A percentile compares a stretch with the other conserved stretches of the same genome.
phyloP scores from a whole-genome alignment of 2,888 invertebrate genomes.

The Anthophora plumipes region DNA sequence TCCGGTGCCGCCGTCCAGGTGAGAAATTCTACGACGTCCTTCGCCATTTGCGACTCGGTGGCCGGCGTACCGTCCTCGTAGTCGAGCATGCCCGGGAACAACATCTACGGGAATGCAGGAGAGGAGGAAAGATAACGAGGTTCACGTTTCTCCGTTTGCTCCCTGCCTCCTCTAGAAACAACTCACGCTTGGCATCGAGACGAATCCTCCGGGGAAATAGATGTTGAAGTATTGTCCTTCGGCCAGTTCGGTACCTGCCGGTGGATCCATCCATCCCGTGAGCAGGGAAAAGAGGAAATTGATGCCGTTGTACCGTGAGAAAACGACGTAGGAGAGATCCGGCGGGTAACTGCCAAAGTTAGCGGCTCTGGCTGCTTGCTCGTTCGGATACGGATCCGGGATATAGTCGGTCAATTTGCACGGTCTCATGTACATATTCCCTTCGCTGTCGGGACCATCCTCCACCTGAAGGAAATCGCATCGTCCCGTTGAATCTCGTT shows the following conservation, averaged over 20 bases:
- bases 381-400: conserved; percentile 96
- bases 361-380: conserved; percentile 97
- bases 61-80: conserved; percentile 96
- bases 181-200: conserved; percentile 94
- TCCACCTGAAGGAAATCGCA: conserved; percentile 86
- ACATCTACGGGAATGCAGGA: conserved; percentile 58
- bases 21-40: conserved; percentile 97
- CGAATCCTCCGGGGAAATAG: conserved; percentile 98
- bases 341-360: conserved; percentile 98
- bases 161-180: too few species aligned
- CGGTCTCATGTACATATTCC: conserved; percentile 94
- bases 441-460: conserved; percentile 94
- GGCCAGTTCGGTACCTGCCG: conserved; percentile 93
- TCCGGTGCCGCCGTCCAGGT: conserved; percentile 97
- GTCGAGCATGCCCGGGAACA: conserved; percentile 87
- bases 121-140: too few species aligned
- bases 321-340: conserved; percentile 94
- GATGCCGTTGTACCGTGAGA: conserved; percentile 94
- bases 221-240: conserved; percentile 98
- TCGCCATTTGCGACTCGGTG: conserved; percentile 96
- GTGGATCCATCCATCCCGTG: conserved; percentile 96
- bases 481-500: neutral
- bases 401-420: conserved; percentile 96
- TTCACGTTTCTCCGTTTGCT: too few species aligned
- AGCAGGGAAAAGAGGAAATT: conserved; percentile 97